Evolutionary conservation across 2,113 vertebrate genomes (phyloP).

Genomic region (Dipodomys merriami): DNA sequence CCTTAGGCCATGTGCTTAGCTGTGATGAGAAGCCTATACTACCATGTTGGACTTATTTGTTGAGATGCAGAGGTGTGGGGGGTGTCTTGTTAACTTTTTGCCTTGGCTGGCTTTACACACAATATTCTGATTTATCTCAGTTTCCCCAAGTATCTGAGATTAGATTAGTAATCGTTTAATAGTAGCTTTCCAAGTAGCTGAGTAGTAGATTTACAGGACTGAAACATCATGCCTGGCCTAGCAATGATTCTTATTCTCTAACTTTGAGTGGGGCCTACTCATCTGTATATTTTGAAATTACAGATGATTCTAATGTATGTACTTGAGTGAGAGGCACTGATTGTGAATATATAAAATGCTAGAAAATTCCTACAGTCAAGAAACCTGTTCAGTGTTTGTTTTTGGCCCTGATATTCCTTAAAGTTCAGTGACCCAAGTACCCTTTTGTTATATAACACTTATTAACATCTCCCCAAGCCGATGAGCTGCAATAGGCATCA

Average conservation of each 20-base stretch:
- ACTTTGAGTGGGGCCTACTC: neutral
- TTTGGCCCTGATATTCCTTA: slow-evolving; percentile 5
- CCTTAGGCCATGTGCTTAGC: too few relatives aligned
- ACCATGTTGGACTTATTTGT: too few relatives aligned
- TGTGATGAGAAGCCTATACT: too few relatives aligned
- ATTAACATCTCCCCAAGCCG: neutral
- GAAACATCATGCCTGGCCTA: neutral
- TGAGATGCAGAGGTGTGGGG: too few relatives aligned
- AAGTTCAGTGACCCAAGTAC: neutral
- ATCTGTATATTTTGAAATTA: slow-evolving; percentile 4
- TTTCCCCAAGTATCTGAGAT: too few relatives aligned
- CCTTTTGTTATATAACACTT: neutral
- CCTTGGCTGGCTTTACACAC: too few relatives aligned
- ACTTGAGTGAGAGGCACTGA: neutral
- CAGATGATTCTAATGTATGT: slow-evolving; percentile 37
- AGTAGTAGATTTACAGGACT: too few relatives aligned
- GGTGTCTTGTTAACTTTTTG: too few relatives aligned
- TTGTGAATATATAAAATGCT: neutral
- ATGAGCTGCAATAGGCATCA: slow-evolving; percentile 31
- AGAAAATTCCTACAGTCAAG: slow-evolving; percentile 29
- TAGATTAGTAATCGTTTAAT: too few relatives aligned
- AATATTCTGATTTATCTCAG: too few relatives aligned
- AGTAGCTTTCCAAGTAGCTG: too few relatives aligned
- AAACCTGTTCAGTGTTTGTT: slow-evolving; percentile 23
- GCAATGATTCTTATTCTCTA: neutral